Base-by-base conservation (phyloP, 1,140 invertebrate species). In the Pseudoatta argentina region DNA sequence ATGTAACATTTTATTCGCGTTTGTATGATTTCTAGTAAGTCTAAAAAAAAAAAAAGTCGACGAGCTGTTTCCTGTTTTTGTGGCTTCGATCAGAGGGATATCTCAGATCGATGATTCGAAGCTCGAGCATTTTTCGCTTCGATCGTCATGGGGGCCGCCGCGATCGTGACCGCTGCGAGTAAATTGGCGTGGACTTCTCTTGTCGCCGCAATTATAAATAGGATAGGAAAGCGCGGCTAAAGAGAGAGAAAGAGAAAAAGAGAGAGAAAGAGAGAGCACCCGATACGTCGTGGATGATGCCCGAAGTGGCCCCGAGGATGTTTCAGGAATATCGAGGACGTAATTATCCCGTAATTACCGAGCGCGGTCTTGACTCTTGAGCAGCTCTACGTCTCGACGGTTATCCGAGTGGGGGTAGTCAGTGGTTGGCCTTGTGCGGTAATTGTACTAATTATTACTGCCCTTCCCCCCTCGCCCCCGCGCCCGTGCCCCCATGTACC, bases 361-460 rank as follows among this genome's bases (percentile, higher is more conserved):
- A 93, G 93, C 91, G 91, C 92, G 90, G 91, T 92, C 92, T 93
- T 93, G 91, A 93, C 93, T 93, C 93, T 94, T 91, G 90, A 92
- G 91, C 83, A 91, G 87, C 87, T 79, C 64, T 71, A 77, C 73
- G 87, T 83, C 67, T 86, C 55, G 76, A 86, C 79, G 55, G 39
- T 83, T 55, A 77, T 39, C 64, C 75, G 77, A 72, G 85, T 83
- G 92, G 18, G 90, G 90, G 83, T 87, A 93, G 92, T 92, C 91
- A 92, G 93, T 94, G 94, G 94, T 94, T 93, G 93, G 94, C 93
- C 94, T 94, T 94, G 94, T 91, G 89, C 92, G 88, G 94, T 94
- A 95, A 94, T 94, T 94, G 94, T 94, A 94, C 94, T 94, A 95
- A 94, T 94, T 94, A 95, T 95, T 95, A 93, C 92, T 89, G 91